Evolutionary conservation across 2,113 vertebrate species (phyloP), one percentile per base, ranked within the genome.

Genomic region (Channa maculata): DNA sequence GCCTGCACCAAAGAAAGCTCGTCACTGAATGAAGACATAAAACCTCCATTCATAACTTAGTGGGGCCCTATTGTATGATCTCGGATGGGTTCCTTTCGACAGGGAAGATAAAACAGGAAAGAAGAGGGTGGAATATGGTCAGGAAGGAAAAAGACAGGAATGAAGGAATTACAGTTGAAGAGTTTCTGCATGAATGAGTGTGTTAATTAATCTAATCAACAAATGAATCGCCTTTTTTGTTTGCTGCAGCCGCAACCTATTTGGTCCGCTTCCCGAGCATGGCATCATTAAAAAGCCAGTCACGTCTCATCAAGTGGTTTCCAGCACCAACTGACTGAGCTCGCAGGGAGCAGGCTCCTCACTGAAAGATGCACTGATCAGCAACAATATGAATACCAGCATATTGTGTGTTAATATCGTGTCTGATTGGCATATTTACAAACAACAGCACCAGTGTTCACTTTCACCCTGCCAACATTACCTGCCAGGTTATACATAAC

Each of bases 201-300:
- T 60, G 68, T 83, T 57, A 78, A 85, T 80, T 74, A 54, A 71
- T 64, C 55, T 44, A 69, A 83, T 71, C 67, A 87, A 81, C 81
- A 67, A 79, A 91, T 93, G 90, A 93, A 93, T 89, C 37, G 78
- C 60, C 74, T 75, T 76, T 88, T 93, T 85, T 92, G 89, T 93
- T 83, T 84, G 68, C 75, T 43, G 92, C 90, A 43, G 50, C 79
- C 71, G 90, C 94, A 94, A 92, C 87, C 93, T 94, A 92, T 92
- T 95, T 92, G 94, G 93, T 95, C 92, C 79, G 61, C 91, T 95
- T 96, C 95, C 95, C 94, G 64, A 85, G 66, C 39, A 24, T 71
- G n/a, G 74, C 59, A 87, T 91, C 79, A 83, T 93, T 94, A 88
- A 88, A 89, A 90, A 84, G 76, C 92, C 73, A 37, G 90, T 95